A percentile compares a stretch with the other conserved stretches of the same genome.
phyloP scores from a whole-genome alignment of 2,888 invertebrate genomes.

The Dicranocentrus wangi region DNA sequence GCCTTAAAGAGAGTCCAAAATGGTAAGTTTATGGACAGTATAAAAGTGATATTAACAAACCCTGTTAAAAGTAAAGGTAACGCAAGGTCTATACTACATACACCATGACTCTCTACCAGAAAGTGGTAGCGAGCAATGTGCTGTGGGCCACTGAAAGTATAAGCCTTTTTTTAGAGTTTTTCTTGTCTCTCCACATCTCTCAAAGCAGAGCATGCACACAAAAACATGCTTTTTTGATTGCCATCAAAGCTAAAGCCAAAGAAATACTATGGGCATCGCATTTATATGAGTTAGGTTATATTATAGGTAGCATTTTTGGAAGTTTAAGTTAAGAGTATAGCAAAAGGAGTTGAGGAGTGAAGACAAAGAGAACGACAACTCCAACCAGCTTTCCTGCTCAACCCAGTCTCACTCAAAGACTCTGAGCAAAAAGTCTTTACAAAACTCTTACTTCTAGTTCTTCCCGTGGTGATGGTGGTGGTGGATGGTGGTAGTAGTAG shows the following conservation, averaged over 20 bases:
- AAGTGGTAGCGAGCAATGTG: background rate
- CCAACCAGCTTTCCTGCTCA: background rate
- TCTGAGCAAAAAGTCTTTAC: background rate
- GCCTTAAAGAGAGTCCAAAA: background rate
- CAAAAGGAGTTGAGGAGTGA: background rate
- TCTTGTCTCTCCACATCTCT: background rate
- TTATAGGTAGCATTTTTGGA: background rate
- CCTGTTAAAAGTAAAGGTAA: slow-evolving; percentile 26
- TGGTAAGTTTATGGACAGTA: background rate
- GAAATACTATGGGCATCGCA: too few species aligned
- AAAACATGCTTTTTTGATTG: background rate
- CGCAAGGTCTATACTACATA: slow-evolving; percentile 32
- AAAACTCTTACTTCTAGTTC: background rate
- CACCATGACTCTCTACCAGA: background rate
- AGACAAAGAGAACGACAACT: background rate
- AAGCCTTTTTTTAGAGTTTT: background rate
- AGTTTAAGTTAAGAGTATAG: background rate
- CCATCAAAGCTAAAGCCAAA: background rate
- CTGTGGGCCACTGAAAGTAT: slow-evolving; percentile 13
- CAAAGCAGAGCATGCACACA: background rate
- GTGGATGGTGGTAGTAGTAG: too few species aligned
- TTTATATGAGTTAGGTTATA: too few species aligned
- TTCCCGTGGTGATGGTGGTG: background rate
- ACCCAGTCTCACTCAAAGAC: background rate
- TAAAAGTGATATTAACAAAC: background rate